Percentiles rank a stretch among this genome's conserved stretches.
Conservation (phyloP, 2,888 invertebrate genomes). For the Argynnis bischoffii region DNA sequence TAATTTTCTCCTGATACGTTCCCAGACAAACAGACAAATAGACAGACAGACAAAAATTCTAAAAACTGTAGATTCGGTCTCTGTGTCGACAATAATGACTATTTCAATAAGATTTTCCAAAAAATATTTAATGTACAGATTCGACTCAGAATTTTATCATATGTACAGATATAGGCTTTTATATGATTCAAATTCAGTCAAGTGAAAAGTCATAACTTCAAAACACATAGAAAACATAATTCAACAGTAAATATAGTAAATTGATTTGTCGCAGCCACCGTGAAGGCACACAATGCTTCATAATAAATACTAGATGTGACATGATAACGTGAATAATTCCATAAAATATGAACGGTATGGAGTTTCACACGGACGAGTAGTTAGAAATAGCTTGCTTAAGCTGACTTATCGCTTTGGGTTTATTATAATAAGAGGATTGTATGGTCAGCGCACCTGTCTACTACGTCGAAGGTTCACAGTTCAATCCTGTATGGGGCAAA, state of each 20-base stretch:
- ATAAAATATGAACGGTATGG: slow-evolving; percentile 48
- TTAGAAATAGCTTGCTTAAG: slow-evolving; percentile 29
- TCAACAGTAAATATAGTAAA: slow-evolving; percentile 59
- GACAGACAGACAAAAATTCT: too few relatives aligned
- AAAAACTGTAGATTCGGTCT: too few relatives aligned
- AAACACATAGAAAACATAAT: slow-evolving; percentile 19
- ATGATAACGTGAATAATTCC: slow-evolving; percentile 49
- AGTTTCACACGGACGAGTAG: slow-evolving; percentile 42
- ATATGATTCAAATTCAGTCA: background rate
- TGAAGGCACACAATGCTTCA: slow-evolving; percentile 35
- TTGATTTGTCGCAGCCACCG: slow-evolving; percentile 44
- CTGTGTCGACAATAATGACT: too few relatives aligned
- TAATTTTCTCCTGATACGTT: too few relatives aligned
- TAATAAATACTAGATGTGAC: slow-evolving; percentile 46
- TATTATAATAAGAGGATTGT: background rate
- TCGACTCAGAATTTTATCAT: too few relatives aligned
- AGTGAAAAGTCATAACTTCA: background rate
- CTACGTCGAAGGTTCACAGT: too few relatives aligned
- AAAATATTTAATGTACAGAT: too few relatives aligned
- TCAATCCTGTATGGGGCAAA: too few relatives aligned
- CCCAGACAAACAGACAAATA: too few relatives aligned
- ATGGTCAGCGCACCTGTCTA: too few relatives aligned
- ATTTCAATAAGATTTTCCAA: too few relatives aligned
- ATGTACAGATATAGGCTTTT: too few relatives aligned
- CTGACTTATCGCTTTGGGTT: slow-evolving; percentile 27